These are phyloP conservation scores for Neria commutata DNA, from an alignment of 2,888 invertebrate genomes.

Conservation along the genomic window DNA sequence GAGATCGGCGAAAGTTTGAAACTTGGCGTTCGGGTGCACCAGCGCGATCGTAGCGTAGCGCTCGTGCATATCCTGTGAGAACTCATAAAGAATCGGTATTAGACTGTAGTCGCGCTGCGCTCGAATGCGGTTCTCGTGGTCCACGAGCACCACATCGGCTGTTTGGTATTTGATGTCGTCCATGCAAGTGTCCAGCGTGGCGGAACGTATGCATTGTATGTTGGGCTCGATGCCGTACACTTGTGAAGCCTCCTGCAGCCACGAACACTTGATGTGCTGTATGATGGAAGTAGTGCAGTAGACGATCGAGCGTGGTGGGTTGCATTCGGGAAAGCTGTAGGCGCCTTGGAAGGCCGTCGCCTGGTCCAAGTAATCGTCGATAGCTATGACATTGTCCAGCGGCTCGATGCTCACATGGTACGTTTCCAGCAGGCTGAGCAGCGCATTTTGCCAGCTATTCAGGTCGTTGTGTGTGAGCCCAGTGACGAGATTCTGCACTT, in stretches of 20 bases:
- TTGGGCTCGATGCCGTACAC: constrained; percentile 80
- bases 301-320: constrained; percentile 69
- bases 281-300: constrained; percentile 73
- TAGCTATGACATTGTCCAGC: constrained; percentile 67
- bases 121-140: constrained; percentile 73
- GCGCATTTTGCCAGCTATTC: constrained; percentile 66
- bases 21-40: constrained; percentile 67
- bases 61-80: constrained; percentile 52
- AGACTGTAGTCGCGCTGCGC: constrained; percentile 68
- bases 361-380: constrained; percentile 71
- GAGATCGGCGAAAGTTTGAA: constrained; percentile 68
- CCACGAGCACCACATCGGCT: constrained; percentile 75
- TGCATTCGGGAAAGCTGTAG: constrained; percentile 72
- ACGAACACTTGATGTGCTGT: constrained; percentile 79
- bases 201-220: constrained; percentile 75
- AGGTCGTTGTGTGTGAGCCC: constrained; percentile 59
- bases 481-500: constrained; percentile 64
- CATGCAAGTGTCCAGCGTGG: constrained; percentile 71
- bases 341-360: constrained; percentile 70
- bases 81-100: constrained; percentile 54
- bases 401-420: constrained; percentile 65
- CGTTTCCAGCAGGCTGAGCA: constrained; percentile 69
- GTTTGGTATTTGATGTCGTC: constrained; percentile 67
- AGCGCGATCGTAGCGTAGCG: constrained; percentile 68
- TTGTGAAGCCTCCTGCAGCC: constrained; percentile 75